These are phyloP conservation scores for Turnix velox DNA, from an alignment of 2,113 vertebrate species.

Conservation along the genomic window DNA sequence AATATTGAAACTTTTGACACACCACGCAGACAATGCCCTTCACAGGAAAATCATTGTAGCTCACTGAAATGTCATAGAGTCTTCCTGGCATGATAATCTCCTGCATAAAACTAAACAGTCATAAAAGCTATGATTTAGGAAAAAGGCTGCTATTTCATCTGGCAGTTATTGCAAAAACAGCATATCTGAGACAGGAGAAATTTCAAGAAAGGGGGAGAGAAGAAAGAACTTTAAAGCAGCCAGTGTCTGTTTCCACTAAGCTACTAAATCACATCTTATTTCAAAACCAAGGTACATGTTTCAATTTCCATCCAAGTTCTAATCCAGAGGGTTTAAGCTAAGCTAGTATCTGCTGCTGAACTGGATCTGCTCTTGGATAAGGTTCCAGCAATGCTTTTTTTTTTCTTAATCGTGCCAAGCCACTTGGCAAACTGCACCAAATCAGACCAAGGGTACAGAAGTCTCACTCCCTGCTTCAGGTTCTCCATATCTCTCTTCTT, in stretches of 20 bases:
- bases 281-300: conserved; percentile 12
- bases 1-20: neutral
- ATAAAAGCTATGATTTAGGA: neutral
- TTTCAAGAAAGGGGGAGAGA: neutral
- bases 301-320: conserved; percentile 44
- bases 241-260: conserved; percentile 43
- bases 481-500: neutral
- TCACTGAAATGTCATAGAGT: neutral
- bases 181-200: neutral
- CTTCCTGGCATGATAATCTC: neutral
- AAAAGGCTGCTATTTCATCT: conserved; percentile 20
- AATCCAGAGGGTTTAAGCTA: conserved; percentile 31
- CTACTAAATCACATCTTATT: conserved; percentile 52
- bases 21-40: neutral
- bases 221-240: conserved; percentile 14
- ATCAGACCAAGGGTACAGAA: neutral
- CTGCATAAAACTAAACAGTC: neutral
- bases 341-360: conserved; percentile 19
- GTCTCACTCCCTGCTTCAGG: neutral
- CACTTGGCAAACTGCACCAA: neutral
- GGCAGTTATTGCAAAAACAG: neutral
- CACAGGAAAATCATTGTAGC: neutral
- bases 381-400: conserved; percentile 6
- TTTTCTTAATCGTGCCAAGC: neutral
- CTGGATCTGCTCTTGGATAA: neutral